A percentile compares a stretch with the other conserved stretches of the same genome.
Evolutionary conservation across 1,140 invertebrate species (phyloP).

Genomic region (Temnothorax longispinosus): DNA sequence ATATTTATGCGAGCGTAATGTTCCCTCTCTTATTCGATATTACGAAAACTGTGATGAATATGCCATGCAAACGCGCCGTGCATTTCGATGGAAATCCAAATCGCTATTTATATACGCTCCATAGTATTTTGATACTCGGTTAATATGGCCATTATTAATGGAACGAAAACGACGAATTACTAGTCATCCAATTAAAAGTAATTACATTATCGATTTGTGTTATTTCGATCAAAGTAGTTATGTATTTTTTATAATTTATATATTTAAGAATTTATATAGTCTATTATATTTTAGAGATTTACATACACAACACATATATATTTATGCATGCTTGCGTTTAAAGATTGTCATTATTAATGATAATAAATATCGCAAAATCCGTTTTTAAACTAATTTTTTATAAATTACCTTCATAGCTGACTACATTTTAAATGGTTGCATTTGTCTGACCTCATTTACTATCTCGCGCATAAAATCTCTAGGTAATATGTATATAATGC

Average conservation of each 20-base stretch:
- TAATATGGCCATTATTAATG: not conserved
- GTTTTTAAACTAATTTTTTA: slow-evolving; percentile 3
- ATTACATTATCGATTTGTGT: not conserved
- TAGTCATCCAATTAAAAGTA: not conserved
- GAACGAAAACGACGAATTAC: not conserved
- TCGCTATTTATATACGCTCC: not conserved
- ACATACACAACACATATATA: not conserved
- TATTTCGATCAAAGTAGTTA: slow-evolving; percentile 6
- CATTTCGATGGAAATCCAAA: slow-evolving; percentile 15
- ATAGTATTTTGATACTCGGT: not conserved
- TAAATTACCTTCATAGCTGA: slow-evolving; percentile 11
- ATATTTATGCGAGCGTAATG: slow-evolving; percentile 45
- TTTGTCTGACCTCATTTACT: slow-evolving; percentile 34
- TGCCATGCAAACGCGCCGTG: not conserved
- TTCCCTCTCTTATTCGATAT: slow-evolving; percentile 40
- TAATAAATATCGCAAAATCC: not conserved
- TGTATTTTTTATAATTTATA: not conserved
- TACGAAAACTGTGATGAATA: slow-evolving; percentile 52
- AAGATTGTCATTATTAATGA: not conserved
- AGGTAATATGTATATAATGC: slow-evolving; percentile 56
- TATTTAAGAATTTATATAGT: not conserved
- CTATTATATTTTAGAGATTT: not conserved
- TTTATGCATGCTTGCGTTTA: not conserved
- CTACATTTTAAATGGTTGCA: slow-evolving; percentile 40
- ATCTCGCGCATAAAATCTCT: slow-evolving; percentile 18